Base-by-base conservation (phyloP, 2,113 vertebrate genomes). In the Triplophysa dalaica region DNA sequence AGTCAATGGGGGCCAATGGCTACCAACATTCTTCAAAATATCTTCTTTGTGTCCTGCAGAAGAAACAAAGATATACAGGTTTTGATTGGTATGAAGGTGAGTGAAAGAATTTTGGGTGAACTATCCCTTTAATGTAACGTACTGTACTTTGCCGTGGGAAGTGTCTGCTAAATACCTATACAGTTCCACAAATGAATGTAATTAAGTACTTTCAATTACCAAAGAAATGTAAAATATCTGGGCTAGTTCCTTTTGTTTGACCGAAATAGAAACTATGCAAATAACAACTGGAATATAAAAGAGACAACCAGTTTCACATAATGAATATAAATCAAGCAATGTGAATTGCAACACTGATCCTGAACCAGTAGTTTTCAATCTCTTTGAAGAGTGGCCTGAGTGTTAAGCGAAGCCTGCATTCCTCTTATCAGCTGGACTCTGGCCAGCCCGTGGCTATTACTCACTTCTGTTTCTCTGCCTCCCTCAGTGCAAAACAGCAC, bases 341-440 rank as follows among this genome's bases (percentile, higher is more conserved):
- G 17, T 45, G 2, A 3, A 13, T 80, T 72, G 77, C 26, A 75
- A 77, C 54, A 13, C 17, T 41, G 38, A 21, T 52, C 22, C 48
- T 64, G 8, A 64, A 69, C 5, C 33, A 2, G n/a, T 65, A 48
- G 22, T 45, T 58, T 75, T 8, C 60, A 38, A 75, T 52, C 24
- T 26, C 69, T 22, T 19, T 72, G 6, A 17, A 43, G 60, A 78
- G 65, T 54, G 68, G 48, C 52, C 14, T 10, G 21, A 70, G 33
- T 64, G 33, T 19, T 61, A 33, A 29, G 70, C 41, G 82, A 38
- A 65, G 66, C 82, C 26, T 65, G 60, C 56, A 38, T 69, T 77
- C 54, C 21, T 82, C 69, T 66, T 75, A 72, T 58, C 58, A 65
- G 62, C 38, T 75, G 69, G 76, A 67, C 75, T 66, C 65, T 45